Evolutionary conservation across 2,113 vertebrate species (phyloP), one percentile per base, ranked within the genome.

Genomic region (Pycnonotus jocosus): DNA sequence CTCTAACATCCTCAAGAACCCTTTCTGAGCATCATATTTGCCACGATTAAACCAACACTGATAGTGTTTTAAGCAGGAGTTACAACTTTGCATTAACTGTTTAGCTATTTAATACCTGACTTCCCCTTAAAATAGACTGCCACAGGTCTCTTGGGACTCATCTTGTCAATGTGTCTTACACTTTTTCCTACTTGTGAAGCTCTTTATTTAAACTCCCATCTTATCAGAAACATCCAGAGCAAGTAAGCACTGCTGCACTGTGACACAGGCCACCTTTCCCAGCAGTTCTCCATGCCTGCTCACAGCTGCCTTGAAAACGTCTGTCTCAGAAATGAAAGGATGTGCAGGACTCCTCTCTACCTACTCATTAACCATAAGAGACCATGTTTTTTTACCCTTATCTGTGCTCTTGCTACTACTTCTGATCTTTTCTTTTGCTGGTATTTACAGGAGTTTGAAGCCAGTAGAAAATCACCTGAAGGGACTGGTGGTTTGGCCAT

Each of bases 21-120:
- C 16, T 54, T 90, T 90, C 28, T 18, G 2, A 88, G 24, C n/a
- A 66, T 30, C 1, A 0, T 25, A 54, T 64, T n/a, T 90, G n/a
- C 25, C 53, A 60, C 3, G 0, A 3, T 80, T 86, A 37, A 53
- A 81, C 22, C 0, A 1, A 42, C 13, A 83, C 5, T 2, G 4
- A 35, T 0, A 44, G 11, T 10, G 24, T 62, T 93, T 73, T 30
- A 81, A 81, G 35, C 30, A 73, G 38, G 16, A 80, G 15, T 56
- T 77, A 77, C 10, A 77, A 30, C 42, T 81, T 35, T 66, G 54
- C 20, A 14, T 35, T 71, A 84, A 54, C 8, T 35, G 24, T 50
- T 73, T 50, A 58, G 33, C 17, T 77, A 35, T 68, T 95, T 73
- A 57, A 47, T 44, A 74, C 10, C 27, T 74, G 61, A 68, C n/a